Evolutionary conservation across 1,140 invertebrate species (phyloP), one percentile per base, ranked within the genome.

Genomic region (Tetramorium parvispinum): DNA sequence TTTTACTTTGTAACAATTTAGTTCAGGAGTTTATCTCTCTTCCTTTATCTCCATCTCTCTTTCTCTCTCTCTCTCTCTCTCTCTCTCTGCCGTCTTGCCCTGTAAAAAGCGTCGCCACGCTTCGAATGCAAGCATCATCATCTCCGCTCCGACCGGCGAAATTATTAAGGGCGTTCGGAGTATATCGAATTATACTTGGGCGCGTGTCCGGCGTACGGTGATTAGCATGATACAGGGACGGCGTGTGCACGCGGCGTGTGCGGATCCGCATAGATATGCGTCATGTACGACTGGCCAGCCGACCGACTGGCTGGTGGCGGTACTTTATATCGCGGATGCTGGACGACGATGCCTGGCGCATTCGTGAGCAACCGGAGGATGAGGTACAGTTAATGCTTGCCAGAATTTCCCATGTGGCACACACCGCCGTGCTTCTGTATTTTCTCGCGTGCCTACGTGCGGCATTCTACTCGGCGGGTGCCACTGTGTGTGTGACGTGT

Each of bases 351-450:
- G 83, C 75, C 70, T 16, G 70, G 55, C 71, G 87, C 73, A 89
- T 89, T 89, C 87, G 81, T 89, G 85, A 88, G 21, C 43, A 59
- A 68, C 40, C 71, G 78, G 87, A 81, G 68, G 75, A 89, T 88
- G 77, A 88, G 70, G 70, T 77, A 86, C 85, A 89, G 75, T 81
- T 89, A 88, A 88, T 85, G 59, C 82, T 78, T 40, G 70, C 68
- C 82, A 76, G 86, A 88, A 89, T 89, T 89, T 89, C 88, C 88
- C 88, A 89, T 82, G 86, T 89, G 88, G 86, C 88, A 53, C 55
- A 55, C 51, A 18, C 18, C 51, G 13, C 71, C 85, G 85, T 65
- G 85, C 82, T 71, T 51, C 85, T 51, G 78, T 66, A 88, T 88
- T 71, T 88, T 57, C 85, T 85, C 65, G 71, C 78, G 65, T 77